These are phyloP conservation scores for Drosophila crucigera DNA, from an alignment of 2,888 invertebrate genomes.

Conservation along the genomic window DNA sequence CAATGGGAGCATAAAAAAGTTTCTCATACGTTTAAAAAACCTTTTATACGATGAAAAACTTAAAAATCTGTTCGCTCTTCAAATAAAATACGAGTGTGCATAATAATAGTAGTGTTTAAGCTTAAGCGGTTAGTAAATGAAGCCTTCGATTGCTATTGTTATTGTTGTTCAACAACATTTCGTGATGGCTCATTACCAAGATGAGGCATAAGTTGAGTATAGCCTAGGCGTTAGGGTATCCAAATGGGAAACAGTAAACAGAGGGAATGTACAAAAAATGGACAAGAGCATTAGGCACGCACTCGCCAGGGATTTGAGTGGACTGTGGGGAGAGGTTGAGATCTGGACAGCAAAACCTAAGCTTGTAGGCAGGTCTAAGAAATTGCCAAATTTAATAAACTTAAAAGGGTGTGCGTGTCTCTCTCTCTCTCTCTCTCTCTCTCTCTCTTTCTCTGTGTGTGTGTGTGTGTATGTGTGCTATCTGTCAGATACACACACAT, in stretches of 20 bases:
- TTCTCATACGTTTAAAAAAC: not conserved
- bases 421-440: conserved; percentile 6
- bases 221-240: not conserved
- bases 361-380: conserved; percentile 65
- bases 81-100: not conserved
- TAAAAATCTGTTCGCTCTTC: not conserved
- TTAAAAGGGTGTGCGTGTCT: conserved; percentile 74
- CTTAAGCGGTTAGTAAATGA: not conserved
- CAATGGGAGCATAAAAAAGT: no score
- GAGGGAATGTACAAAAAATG: conserved; percentile 46
- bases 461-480: conserved; percentile 25
- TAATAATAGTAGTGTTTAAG: not conserved
- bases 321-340: conserved; percentile 24
- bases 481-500: conserved; percentile 63
- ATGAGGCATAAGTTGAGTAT: not conserved
- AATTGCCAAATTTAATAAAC: conserved; percentile 83
- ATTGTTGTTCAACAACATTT: not conserved
- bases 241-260: conserved; percentile 1
- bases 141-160: not conserved
- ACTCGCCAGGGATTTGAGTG: conserved; percentile 70
- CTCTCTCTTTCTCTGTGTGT: not conserved
- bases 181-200: not conserved
- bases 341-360: conserved; percentile 41
- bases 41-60: not conserved
- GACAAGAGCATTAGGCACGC: conserved; percentile 72